Percentiles rank a stretch among this genome's conserved stretches.
These are phyloP conservation scores for Rhogogaster chlorosoma DNA, from an alignment of 2,888 invertebrate species.

Conservation along the genomic window DNA sequence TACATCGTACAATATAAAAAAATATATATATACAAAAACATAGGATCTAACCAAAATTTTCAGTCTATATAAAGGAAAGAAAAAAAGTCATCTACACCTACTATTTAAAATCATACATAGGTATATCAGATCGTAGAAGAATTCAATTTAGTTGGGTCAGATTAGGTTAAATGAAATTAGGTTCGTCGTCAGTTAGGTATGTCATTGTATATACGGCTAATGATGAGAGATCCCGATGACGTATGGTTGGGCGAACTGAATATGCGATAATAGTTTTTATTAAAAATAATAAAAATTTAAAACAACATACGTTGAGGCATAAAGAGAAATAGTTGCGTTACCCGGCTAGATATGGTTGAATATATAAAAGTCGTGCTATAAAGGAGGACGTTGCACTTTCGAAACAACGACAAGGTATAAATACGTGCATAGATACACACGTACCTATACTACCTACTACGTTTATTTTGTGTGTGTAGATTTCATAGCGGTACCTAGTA, in stretches of 20 bases:
- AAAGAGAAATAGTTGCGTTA: not conserved
- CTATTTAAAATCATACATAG: not conserved
- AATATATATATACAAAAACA: too few relatives aligned
- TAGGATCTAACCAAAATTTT: not conserved
- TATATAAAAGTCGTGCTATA: not conserved
- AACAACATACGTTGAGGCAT: not conserved
- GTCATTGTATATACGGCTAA: not conserved
- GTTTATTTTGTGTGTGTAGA: not conserved
- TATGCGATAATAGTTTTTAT: not conserved
- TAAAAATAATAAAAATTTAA: too few relatives aligned
- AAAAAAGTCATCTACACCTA: not conserved
- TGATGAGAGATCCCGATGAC: not conserved
- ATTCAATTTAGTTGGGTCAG: constrained; percentile 36
- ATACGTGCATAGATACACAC: constrained; percentile 23
- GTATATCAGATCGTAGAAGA: not conserved
- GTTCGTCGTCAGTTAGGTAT: not conserved
- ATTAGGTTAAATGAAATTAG: constrained; percentile 40
- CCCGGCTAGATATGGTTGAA: not conserved
- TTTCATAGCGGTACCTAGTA: constrained; percentile 27
- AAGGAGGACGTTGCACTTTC: constrained; percentile 22
- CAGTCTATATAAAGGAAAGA: not conserved
- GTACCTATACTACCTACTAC: not conserved
- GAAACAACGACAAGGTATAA: constrained; percentile 1
- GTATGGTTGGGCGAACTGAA: not conserved
- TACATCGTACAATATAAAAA: too few relatives aligned